These are phyloP conservation scores for Canis aureus DNA, from an alignment of 2,113 vertebrate species.

Conservation along the genomic window DNA sequence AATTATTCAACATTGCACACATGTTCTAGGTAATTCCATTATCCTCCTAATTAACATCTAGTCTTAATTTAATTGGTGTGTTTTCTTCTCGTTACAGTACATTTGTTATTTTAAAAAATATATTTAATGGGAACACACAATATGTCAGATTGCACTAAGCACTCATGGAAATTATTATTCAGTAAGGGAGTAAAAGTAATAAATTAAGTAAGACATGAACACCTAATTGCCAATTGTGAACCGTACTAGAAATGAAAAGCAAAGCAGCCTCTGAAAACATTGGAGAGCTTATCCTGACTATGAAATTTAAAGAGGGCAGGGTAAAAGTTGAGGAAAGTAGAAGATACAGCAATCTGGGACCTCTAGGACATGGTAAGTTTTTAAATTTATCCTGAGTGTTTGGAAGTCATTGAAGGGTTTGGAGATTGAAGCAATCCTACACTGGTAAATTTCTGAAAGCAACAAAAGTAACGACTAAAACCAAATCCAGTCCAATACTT, in stretches of 20 bases:
- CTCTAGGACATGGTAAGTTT: not conserved
- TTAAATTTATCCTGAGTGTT: not conserved
- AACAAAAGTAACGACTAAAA: not conserved
- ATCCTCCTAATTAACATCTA: constrained; percentile 14
- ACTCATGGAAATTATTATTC: constrained; percentile 29
- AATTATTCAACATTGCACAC: not conserved
- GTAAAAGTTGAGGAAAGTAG: not conserved
- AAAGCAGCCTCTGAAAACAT: not conserved
- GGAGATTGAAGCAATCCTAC: fast-evolving
- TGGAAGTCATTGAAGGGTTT: not conserved
- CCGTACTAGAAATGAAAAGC: not conserved
- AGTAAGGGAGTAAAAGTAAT: not conserved
- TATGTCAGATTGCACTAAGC: not conserved
- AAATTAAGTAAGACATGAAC: not conserved
- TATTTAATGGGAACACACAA: not conserved
- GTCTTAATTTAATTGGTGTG: constrained; percentile 35
- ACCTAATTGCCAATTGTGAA: not conserved
- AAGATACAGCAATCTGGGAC: not conserved
- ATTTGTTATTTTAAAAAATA: constrained; percentile 2
- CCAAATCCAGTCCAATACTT: not conserved
- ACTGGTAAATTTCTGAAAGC: not conserved
- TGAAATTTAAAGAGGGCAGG: not conserved
- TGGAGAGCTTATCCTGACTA: not conserved
- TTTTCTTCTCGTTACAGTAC: constrained; percentile 27
- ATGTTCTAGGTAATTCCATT: constrained; percentile 35